Evolutionary conservation across 30 jellyfish, hydroid and myxozoan genomes (phyloP).

Genomic region (Turritopsis rubra): DNA sequence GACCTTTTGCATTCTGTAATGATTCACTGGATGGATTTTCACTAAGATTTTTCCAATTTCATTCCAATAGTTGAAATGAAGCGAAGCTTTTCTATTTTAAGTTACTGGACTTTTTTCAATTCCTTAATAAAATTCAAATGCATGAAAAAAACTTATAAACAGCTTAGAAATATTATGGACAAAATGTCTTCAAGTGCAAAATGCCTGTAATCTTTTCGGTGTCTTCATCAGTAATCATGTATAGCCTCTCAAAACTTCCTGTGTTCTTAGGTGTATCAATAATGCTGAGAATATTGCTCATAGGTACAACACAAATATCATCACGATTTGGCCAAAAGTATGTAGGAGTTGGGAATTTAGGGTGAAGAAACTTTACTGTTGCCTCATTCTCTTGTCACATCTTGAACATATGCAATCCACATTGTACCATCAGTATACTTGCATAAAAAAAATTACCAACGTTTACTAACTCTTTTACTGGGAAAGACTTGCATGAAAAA

Average conservation of each 20-base stretch:
- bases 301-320: background rate
- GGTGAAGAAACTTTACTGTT: background rate
- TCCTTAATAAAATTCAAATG: background rate
- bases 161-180: background rate
- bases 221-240: background rate
- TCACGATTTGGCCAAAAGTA: background rate
- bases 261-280: background rate
- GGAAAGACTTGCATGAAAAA: background rate
- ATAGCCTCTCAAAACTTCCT: background rate
- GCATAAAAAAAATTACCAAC: background rate
- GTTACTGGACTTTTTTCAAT: background rate
- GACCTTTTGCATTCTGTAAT: too few species aligned
- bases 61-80: too few species aligned
- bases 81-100: background rate
- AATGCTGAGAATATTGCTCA: background rate
- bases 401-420: background rate
- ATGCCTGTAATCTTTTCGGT: background rate
- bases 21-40: too few species aligned
- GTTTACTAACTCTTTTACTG: too few species aligned
- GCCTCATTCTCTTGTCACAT: background rate
- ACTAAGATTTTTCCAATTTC: too few species aligned
- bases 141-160: background rate
- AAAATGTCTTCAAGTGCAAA: too few species aligned
- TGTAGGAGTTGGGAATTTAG: background rate
- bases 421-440: background rate